Percentiles rank a stretch among this genome's conserved stretches.
Evolutionary conservation across 1,140 invertebrate species (phyloP).

Genomic region (Grapholita molesta): DNA sequence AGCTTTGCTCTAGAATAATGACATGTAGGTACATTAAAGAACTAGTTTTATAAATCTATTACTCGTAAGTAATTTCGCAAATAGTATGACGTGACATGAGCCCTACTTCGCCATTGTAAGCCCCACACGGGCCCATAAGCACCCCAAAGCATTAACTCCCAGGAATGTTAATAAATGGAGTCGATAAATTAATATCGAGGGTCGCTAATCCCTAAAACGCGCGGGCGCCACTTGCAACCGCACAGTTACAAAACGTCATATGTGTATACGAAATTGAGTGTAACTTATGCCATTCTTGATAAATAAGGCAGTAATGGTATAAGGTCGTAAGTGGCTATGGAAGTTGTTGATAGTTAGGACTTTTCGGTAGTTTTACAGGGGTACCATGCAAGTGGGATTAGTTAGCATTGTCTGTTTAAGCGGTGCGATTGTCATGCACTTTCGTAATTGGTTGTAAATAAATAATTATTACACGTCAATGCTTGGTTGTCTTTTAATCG

Average conservation of each 20-base stretch:
- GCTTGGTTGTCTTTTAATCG: neutral
- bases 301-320: neutral
- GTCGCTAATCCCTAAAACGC: conserved; percentile 8
- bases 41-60: neutral
- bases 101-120: neutral
- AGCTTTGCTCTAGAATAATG: too few relatives aligned
- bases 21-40: too few relatives aligned
- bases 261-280: neutral
- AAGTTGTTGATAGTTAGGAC: neutral
- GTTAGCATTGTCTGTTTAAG: neutral
- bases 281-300: neutral
- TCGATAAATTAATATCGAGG: conserved; percentile 13
- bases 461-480: neutral
- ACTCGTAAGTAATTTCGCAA: neutral
- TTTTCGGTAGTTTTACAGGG: neutral
- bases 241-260: neutral
- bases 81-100: neutral
- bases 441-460: neutral
- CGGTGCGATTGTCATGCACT: neutral
- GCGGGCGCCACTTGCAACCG: neutral
- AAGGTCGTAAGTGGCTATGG: neutral
- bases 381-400: neutral
- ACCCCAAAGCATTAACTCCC: neutral
- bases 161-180: conserved; percentile 6
- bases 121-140: neutral